Evolutionary conservation across 2,797 vertebrate genomes (phyloP).

Genomic region (Xenopus petersii): DNA sequence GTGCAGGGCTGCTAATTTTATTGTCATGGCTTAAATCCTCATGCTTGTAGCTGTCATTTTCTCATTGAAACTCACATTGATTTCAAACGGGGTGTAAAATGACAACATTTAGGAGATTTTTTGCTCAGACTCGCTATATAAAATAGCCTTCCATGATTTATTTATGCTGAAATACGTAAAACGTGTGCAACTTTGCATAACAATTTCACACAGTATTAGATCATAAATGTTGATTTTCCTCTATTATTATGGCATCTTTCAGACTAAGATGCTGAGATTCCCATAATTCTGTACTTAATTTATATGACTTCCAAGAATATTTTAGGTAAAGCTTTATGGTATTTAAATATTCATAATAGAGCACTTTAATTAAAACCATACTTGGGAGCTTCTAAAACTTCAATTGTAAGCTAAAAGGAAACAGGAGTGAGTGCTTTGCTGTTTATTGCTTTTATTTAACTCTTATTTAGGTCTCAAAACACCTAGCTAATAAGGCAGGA

Average conservation of each 20-base stretch:
- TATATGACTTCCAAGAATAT: conserved; percentile 33
- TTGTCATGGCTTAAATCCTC: not conserved
- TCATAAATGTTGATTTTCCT: conserved; percentile 15
- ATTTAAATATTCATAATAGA: conserved; percentile 41
- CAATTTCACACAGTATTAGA: conserved; percentile 1
- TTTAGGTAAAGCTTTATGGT: conserved; percentile 31
- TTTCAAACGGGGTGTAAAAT: not conserved
- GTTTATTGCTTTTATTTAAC: too few species aligned
- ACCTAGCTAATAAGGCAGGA: too few species aligned
- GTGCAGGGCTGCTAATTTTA: not conserved
- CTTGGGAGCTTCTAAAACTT: conserved; percentile 11
- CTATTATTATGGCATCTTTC: conserved; percentile 23
- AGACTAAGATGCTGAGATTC: conserved; percentile 32
- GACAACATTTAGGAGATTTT: not conserved
- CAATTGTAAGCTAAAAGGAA: conserved; percentile 1
- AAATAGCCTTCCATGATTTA: not conserved
- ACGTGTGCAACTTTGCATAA: too few species aligned
- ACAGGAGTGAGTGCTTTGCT: not conserved
- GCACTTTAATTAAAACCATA: conserved; percentile 27
- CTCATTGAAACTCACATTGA: not conserved
- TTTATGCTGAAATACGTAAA: not conserved
- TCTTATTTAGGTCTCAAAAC: too few species aligned
- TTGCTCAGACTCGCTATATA: too few species aligned
- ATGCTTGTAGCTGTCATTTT: not conserved
- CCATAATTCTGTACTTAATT: conserved; percentile 22